phyloP scores from a whole-genome alignment of 1,140 invertebrate species.

The Zaprionus camerounensis region DNA sequence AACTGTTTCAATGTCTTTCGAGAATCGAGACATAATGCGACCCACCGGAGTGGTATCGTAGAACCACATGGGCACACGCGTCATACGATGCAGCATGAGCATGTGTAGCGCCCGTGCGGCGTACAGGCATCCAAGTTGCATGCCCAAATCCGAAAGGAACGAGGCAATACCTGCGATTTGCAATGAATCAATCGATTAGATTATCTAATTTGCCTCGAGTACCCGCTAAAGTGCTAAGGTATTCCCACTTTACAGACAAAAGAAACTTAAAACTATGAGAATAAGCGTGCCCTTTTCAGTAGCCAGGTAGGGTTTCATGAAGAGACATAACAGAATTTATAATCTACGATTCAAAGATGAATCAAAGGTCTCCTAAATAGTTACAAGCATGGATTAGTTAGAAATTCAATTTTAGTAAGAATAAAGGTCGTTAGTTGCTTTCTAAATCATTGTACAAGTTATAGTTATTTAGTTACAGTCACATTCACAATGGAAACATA shows the following conservation, averaged over 20 bases:
- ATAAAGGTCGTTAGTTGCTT: neutral
- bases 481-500: conserved; percentile 61
- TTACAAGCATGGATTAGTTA: neutral
- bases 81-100: conserved; percentile 89
- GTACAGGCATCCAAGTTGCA: conserved; percentile 89
- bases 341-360: conserved; percentile 7
- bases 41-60: conserved; percentile 95
- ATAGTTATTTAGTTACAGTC: conserved; percentile 49
- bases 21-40: conserved; percentile 94
- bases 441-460: neutral
- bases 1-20: conserved; percentile 91
- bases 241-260: neutral
- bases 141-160: conserved; percentile 89
- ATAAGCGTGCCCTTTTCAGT: conserved; percentile 56
- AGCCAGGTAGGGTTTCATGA: neutral
- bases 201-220: neutral
- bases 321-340: conserved; percentile 14
- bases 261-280: conserved; percentile 14
- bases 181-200: conserved; percentile 32
- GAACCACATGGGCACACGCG: conserved; percentile 91
- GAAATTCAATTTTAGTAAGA: neutral
- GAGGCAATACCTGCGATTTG: conserved; percentile 85
- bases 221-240: neutral
- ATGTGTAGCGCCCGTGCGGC: conserved; percentile 91
- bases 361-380: neutral